Evolutionary conservation across 2,888 invertebrate species (phyloP), one percentile per base, ranked within the genome.

Genomic region (Orgyia antiqua): DNA sequence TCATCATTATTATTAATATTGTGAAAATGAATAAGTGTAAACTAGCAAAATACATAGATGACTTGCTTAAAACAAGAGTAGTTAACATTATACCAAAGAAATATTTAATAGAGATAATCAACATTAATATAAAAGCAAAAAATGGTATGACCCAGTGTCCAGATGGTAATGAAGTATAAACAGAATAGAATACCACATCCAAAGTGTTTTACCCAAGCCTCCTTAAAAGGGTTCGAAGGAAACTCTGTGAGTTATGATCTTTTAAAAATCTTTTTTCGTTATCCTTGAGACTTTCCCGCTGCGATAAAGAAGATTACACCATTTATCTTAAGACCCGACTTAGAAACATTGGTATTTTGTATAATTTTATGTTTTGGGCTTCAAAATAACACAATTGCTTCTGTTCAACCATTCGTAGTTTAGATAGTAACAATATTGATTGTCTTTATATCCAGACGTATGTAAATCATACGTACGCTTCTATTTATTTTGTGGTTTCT

Each of bases 181-280:
- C n/a, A 58, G 56, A 47, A 45, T 51, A 56, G 42, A 50, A 50
- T 50, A 51, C 51, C 54, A 49, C 54, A 48, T 61, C 51, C 39
- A 49, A 48, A 45, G 51, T 48, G 48, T 53, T 53, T 39, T 54
- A 45, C 50, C 39, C 37, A 42, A 48, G 43, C 39, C 40, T 33
- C 45, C 40, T 48, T 37, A 50, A 65, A 70, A 74, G 72, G 72
- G 74, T 68, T 51, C 39, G 39, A 45, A 55, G 57, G 36, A 55
- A 54, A 48, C 44, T 42, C 55, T 45, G 66, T 78, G 71, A 79
- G 66, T 73, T 78, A 77, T 76, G 54, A 68, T 67, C 74, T 67
- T 77, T 79, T 75, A 77, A 79, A 79, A 77, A 15, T 15, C 15
- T 76, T 66, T 71, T 73, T 75, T 70, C 76, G 70, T 77, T 75